Conservation (phyloP, 2,113 vertebrate species). For the Xiphias gladius region DNA sequence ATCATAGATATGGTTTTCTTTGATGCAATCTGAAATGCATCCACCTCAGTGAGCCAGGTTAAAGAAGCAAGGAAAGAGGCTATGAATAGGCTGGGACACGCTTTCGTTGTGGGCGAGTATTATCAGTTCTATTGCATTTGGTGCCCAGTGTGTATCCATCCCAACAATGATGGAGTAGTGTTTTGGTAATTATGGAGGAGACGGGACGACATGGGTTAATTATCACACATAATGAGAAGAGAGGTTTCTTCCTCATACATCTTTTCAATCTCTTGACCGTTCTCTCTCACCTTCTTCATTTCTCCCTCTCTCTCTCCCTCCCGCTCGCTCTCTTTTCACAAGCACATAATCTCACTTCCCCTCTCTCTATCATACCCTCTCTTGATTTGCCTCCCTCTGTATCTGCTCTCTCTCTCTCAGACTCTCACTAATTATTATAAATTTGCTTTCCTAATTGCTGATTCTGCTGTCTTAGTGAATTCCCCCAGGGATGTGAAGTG, state of each 20-base stretch:
- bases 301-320: background rate
- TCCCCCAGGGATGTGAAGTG: background rate
- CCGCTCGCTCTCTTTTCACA: background rate
- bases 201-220: conserved; percentile 52
- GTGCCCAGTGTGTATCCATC: conserved; percentile 34
- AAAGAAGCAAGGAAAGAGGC: conserved; percentile 11
- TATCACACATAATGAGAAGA: conserved; percentile 59
- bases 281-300: background rate
- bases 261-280: conserved; percentile 16
- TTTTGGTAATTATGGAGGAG: conserved; percentile 54
- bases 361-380: background rate
- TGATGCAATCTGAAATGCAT: conserved; percentile 28
- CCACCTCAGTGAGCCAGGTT: background rate
- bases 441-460: conserved; percentile 49
- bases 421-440: conserved; percentile 21
- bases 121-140: conserved; percentile 5
- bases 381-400: background rate
- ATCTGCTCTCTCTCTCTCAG: conserved; percentile 14
- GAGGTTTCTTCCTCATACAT: conserved; percentile 36
- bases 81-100: conserved; percentile 15
- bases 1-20: background rate
- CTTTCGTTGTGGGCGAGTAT: conserved; percentile 19
- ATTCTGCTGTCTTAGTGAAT: conserved; percentile 34
- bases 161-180: conserved; percentile 47
- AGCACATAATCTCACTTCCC: background rate